Evolutionary conservation across 2,888 invertebrate species (phyloP).

Genomic region (Cybosia mesomella): DNA sequence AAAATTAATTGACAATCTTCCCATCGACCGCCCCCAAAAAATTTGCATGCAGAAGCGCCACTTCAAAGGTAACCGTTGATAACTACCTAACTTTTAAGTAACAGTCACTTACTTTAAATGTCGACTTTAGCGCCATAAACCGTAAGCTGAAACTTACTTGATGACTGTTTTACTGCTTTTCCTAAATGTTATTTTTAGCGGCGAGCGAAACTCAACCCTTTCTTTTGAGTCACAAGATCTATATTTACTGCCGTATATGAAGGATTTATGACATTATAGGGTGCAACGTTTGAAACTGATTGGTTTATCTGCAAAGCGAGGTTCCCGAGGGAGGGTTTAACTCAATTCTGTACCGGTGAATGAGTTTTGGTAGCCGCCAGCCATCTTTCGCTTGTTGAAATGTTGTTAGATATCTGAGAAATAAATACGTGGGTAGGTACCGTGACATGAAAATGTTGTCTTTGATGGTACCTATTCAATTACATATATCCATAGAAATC

Average conservation of each 20-base stretch:
- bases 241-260: background rate
- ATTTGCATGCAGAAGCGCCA: slow-evolving; percentile 87
- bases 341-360: slow-evolving; percentile 83
- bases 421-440: slow-evolving; percentile 4
- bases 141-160: slow-evolving; percentile 40
- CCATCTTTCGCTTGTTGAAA: slow-evolving; percentile 64
- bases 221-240: background rate
- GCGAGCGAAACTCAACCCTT: slow-evolving; percentile 19
- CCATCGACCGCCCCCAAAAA: slow-evolving; percentile 60
- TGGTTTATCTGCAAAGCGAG: slow-evolving; percentile 76
- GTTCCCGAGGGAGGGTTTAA: slow-evolving; percentile 76
- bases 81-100: slow-evolving; percentile 67
- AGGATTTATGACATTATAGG: slow-evolving; percentile 22
- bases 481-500: background rate
- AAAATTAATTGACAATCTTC: slow-evolving; percentile 72
- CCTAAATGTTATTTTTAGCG: slow-evolving; percentile 19
- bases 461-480: slow-evolving; percentile 8
- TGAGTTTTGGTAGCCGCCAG: slow-evolving; percentile 87
- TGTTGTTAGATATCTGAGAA: slow-evolving; percentile 20
- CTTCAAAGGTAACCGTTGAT: slow-evolving; percentile 83
- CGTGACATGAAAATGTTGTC: background rate
- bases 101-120: slow-evolving; percentile 18
- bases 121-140: background rate
- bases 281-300: slow-evolving; percentile 52
- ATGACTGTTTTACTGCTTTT: background rate